Evolutionary conservation across 2,888 invertebrate species (phyloP).

Genomic region (Diogma glabrata): DNA sequence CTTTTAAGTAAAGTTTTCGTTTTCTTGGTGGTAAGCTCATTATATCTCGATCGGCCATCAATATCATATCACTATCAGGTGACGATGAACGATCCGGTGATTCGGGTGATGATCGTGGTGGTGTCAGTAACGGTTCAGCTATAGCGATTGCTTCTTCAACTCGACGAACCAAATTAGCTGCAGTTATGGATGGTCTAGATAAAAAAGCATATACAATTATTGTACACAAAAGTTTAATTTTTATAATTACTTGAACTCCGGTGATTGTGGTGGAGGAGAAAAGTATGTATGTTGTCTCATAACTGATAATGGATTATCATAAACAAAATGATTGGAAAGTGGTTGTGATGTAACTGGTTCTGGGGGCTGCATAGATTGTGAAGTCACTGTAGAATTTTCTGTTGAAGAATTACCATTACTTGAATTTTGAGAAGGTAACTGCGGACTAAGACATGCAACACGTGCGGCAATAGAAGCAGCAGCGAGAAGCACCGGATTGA

Average conservation of each 20-base stretch:
- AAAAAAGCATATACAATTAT: no score
- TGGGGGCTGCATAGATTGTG: conserved; percentile 15
- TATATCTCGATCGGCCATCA: conserved; percentile 43
- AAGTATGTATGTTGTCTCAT: conserved; percentile 26
- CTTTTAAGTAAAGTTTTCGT: conserved; percentile 62
- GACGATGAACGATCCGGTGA: conserved; percentile 39
- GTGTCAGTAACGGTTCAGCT: conserved; percentile 40
- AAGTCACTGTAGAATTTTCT: conserved; percentile 4
- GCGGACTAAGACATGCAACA: neutral
- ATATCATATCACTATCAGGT: conserved; percentile 42
- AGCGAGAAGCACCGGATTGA: conserved; percentile 35
- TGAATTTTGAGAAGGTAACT: neutral
- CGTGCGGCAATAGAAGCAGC: conserved; percentile 30
- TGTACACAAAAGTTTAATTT: neutral
- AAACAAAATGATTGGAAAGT: conserved; percentile 16
- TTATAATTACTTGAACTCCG: conserved; percentile 33
- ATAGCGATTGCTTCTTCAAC: conserved; percentile 52
- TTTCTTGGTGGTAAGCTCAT: conserved; percentile 65
- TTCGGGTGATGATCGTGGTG: conserved; percentile 46
- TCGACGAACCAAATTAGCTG: conserved; percentile 45
- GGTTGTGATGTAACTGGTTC: conserved; percentile 19
- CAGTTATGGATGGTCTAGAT: conserved; percentile 29
- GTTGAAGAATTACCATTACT: conserved; percentile 2
- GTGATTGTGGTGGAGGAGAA: conserved; percentile 28
- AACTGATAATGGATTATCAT: conserved; percentile 22